Base-by-base conservation (phyloP, 2,888 invertebrate species). In the Amblyteles armatorius region DNA sequence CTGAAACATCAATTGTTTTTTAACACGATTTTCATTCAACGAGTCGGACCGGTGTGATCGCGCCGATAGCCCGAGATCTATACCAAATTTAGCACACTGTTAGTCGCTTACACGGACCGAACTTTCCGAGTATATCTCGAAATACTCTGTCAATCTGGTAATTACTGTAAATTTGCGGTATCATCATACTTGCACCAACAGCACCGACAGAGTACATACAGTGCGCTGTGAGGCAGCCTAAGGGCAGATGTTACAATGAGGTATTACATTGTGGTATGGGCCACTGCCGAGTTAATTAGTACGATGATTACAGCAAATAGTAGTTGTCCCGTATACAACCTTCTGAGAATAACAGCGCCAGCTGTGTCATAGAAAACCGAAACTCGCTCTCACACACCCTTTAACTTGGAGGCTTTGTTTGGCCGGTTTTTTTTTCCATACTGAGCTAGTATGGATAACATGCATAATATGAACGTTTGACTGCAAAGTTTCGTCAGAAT, bases 201-300 rank as follows among this genome's bases (percentile, higher is more conserved):
- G 11, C 48, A 26, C 16, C 65, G 48, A 50, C 57, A 16, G 40
- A 6, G 40, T 55, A 65, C 44, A 74, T 1, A 48, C 52, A 74
- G 63, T 76, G 44, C 55, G 22, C 19, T 36, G 57, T 48, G 57
- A 22, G 26, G 71, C 44, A 79, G 44, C 52, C 52, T 36, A 13
- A 57, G 67, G 55, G 60, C 33, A 52, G 40, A 57, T 36, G 50
- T 85, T 83, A 83, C 80, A 83, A 83, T 86, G 78, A 80, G 67
- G 78, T 79, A 83, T 80, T 63, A 69, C 52, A 40, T 22, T 73
- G 52, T 60, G 63, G 33, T 60, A 55, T 74, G 19, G 50, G n/a
- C 36, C 52, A 11, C 60, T 74, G 44, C 40, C 40, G 72, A 60
- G 72, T 63, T 84, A 86, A 84, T 82, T 81, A 79, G 68, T 82